Evolutionary conservation across 2,797 vertebrate species (phyloP), one percentile per base, ranked within the genome.

Genomic region (Arnoldichthys spilopterus): DNA sequence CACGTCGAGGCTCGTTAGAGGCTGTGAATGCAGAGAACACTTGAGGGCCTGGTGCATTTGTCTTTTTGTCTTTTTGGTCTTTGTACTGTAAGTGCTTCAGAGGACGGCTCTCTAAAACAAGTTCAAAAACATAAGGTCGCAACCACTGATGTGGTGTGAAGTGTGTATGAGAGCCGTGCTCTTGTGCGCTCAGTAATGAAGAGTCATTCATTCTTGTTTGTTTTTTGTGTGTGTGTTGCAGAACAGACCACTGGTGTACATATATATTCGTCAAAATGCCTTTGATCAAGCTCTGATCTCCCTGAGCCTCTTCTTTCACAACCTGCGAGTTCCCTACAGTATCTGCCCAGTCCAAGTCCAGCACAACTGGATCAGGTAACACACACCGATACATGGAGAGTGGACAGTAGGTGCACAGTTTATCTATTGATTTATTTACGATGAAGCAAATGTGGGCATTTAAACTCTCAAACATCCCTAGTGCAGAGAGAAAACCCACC

Each of bases 241-340:
- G 83, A 87, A 89, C 2, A 78, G 87, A 45, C 95, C 92, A 0
- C 87, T 97, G 78, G 90, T 98, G 59, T 94, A 96, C 69, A 92
- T 98, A 40, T 91, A 94, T 0, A 85, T 93, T 20, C 94, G 90
- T 84, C 95, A 94, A 77, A 96, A 95, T 13, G 66, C 56, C 2
- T 0, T 96, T 86, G 96, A 98, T 9, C 93, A 90, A 1, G 85
- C 86, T 1, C 91, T 98, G 72, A 89, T 98, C 66, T 90, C 95
- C 40, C 92, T 97, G 26, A 73, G 94, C 18, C 93, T 98, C 54
- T 90, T 96, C 71, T 96, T 93, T 67, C 95, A 95, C 85, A 94
- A 92, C 59, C 82, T 98, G 13, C 92, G 93, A 66, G 90, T 96
- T 58, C 95, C 97, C 20, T 93, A 96, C 82, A 94, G 96, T 13